Evolutionary conservation across 1,140 invertebrate genomes (phyloP).

Genomic region (Muscidifurax raptorellus): DNA sequence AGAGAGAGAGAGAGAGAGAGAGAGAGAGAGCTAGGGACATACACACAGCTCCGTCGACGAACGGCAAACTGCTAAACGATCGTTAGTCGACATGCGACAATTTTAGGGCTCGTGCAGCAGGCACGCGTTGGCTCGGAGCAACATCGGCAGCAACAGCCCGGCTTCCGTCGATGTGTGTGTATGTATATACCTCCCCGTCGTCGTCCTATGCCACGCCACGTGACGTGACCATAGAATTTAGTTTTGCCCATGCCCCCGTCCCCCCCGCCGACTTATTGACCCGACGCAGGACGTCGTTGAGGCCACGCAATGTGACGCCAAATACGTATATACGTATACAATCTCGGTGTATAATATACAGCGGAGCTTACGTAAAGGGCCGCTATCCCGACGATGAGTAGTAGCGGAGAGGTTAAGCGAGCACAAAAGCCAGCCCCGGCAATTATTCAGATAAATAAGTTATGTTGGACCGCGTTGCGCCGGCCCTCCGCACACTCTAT

Average conservation of each 20-base stretch:
- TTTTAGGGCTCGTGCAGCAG: conserved; percentile 54
- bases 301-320: conserved; percentile 58
- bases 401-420: background rate
- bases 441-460: conserved; percentile 52
- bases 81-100: conserved; percentile 58
- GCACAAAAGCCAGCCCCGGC: conserved; percentile 31
- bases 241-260: conserved; percentile 57
- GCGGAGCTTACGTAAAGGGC: background rate
- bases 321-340: conserved; percentile 44
- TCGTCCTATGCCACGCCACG: conserved; percentile 51
- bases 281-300: conserved; percentile 48
- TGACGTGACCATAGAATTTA: conserved; percentile 62
- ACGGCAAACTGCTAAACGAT: conserved; percentile 58
- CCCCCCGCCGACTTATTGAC: conserved; percentile 57
- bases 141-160: background rate
- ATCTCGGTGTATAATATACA: background rate
- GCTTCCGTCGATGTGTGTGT: background rate
- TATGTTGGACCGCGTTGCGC: background rate
- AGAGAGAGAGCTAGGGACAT: background rate
- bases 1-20: background rate
- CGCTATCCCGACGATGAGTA: no score
- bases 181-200: background rate
- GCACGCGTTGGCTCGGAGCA: background rate
- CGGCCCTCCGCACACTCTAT: no score
- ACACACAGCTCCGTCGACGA: background rate